These are phyloP conservation scores for Lasioglossum villosulum DNA, from an alignment of 2,888 invertebrate genomes.

Conservation along the genomic window DNA sequence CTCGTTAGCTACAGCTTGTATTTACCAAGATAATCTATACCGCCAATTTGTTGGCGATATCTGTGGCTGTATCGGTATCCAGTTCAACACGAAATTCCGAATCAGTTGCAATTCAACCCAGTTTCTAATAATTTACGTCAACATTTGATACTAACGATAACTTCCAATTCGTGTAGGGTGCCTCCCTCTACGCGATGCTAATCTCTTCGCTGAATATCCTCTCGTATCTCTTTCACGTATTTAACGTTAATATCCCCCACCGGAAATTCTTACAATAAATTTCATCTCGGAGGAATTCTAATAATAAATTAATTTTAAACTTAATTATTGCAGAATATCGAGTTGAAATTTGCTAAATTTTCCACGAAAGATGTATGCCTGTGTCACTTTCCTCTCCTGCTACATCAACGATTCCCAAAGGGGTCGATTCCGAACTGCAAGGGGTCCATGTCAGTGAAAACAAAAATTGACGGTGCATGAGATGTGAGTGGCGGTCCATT, in stretches of 20 bases:
- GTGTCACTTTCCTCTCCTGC: too few relatives aligned
- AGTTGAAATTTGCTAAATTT: too few relatives aligned
- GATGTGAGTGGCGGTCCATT: too few relatives aligned
- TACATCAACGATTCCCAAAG: too few relatives aligned
- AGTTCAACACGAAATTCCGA: conserved; percentile 6
- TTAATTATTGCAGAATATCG: too few relatives aligned
- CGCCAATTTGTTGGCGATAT: conserved; percentile 17
- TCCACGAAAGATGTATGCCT: too few relatives aligned
- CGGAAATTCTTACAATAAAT: too few relatives aligned
- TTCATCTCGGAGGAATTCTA: too few relatives aligned
- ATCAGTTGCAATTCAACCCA: conserved; percentile 11
- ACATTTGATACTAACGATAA: background rate
- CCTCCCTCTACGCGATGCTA: background rate
- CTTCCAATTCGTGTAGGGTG: background rate
- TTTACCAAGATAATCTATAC: conserved; percentile 20
- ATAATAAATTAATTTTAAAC: too few relatives aligned
- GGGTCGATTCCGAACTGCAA: too few relatives aligned
- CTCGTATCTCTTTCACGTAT: background rate
- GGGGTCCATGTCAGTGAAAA: too few relatives aligned
- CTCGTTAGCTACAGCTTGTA: conserved; percentile 26
- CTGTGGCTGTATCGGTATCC: background rate
- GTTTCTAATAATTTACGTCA: background rate
- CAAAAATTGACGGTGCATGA: too few relatives aligned
- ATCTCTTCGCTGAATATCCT: background rate
- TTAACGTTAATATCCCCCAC: background rate